phyloP scores from a whole-genome alignment of 2,888 invertebrate species.

The Campoletis raptor region DNA sequence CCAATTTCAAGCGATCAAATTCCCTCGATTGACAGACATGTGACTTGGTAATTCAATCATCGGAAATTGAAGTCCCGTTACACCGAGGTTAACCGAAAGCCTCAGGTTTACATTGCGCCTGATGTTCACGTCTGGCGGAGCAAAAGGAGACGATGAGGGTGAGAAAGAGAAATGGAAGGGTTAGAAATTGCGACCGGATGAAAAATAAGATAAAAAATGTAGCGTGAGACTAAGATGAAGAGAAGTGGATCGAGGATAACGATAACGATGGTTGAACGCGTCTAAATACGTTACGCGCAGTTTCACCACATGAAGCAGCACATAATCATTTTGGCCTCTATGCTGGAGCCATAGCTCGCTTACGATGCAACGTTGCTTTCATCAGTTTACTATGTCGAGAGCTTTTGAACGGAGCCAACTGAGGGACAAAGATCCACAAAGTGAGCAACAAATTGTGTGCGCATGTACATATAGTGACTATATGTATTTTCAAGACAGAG shows the following conservation, averaged over 20 bases:
- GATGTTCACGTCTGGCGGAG: constrained; percentile 26
- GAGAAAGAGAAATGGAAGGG: constrained; percentile 31
- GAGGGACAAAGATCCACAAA: background rate
- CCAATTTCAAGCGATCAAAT: background rate
- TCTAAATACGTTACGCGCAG: constrained; percentile 65
- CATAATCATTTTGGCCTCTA: constrained; percentile 74
- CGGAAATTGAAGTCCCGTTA: constrained; percentile 48
- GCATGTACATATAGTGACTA: background rate
- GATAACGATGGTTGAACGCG: constrained; percentile 55
- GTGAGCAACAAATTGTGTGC: background rate
- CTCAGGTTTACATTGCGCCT: constrained; percentile 24
- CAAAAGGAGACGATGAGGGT: constrained; percentile 20
- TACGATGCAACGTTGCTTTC: constrained; percentile 48
- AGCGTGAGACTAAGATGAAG: constrained; percentile 9
- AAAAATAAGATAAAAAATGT: constrained; percentile 21
- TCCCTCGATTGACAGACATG: constrained; percentile 12
- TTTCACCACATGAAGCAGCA: constrained; percentile 55
- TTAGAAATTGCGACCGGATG: constrained; percentile 23
- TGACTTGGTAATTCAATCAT: constrained; percentile 43
- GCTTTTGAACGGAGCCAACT: constrained; percentile 6
- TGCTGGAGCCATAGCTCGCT: constrained; percentile 51
- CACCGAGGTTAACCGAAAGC: constrained; percentile 52
- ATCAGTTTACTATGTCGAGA: constrained; percentile 41
- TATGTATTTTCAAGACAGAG: background rate
- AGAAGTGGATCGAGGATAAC: constrained; percentile 18